Conservation (phyloP, 1,140 invertebrate genomes). For the Ceratina calcarata region DNA sequence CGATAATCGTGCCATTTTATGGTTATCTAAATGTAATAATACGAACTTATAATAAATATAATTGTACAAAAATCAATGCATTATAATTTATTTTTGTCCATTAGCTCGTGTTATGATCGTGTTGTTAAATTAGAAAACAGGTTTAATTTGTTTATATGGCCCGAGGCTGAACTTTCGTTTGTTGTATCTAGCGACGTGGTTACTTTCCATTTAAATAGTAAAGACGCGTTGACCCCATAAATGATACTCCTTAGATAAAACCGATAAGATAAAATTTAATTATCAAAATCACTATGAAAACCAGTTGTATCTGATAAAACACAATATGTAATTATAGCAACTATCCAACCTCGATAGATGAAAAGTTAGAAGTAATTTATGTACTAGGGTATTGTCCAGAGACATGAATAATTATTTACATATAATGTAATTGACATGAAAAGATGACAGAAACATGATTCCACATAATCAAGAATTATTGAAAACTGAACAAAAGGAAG, state of each 20-base stretch:
- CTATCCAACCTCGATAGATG: neutral
- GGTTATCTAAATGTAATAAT: conserved; percentile 49
- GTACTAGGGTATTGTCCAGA: neutral
- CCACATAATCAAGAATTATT: too few species aligned
- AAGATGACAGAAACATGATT: too few species aligned
- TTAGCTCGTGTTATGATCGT: too few species aligned
- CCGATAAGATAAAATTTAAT: neutral
- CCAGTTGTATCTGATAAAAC: conserved; percentile 7
- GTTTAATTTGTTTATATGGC: neutral
- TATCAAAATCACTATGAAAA: neutral
- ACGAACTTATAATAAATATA: conserved; percentile 47
- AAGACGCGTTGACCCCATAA: neutral
- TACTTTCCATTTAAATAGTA: conserved; percentile 37
- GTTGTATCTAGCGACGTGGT: conserved; percentile 23
- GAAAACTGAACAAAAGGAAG: neutral
- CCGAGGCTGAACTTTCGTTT: conserved; percentile 47
- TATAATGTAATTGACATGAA: too few species aligned
- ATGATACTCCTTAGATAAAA: neutral
- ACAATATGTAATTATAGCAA: neutral
- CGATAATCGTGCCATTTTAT: conserved; percentile 55
- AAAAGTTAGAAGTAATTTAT: conserved; percentile 7
- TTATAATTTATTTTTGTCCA: too few species aligned
- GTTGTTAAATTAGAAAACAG: neutral
- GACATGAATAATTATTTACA: neutral
- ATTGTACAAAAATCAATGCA: conserved; percentile 20